Percentiles rank a stretch among this genome's conserved stretches.
These are phyloP conservation scores for Dasypus novemcinctus DNA, from an alignment of 2,113 vertebrate genomes.

Conservation along the genomic window DNA sequence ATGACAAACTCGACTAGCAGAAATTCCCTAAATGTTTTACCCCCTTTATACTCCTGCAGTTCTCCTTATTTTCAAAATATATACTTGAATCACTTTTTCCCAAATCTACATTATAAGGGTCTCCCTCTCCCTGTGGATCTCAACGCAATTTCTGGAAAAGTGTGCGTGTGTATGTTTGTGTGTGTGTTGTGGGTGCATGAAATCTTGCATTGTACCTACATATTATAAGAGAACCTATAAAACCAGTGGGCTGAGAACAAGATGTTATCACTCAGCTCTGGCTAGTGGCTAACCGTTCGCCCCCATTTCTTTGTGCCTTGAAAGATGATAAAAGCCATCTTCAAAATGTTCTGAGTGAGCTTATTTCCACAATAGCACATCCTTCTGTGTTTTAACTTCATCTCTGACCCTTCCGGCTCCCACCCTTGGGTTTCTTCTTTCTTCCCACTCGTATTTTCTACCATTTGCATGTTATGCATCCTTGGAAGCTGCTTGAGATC, in stretches of 20 bases:
- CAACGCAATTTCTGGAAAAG: not conserved
- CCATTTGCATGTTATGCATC: not conserved
- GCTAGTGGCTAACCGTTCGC: not conserved
- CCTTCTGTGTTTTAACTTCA: not conserved
- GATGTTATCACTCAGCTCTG: fast-evolving
- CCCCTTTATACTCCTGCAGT: not conserved
- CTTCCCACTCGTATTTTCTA: not conserved
- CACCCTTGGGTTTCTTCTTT: not conserved
- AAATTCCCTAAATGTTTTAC: not conserved
- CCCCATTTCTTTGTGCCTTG: not conserved
- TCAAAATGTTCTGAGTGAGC: not conserved
- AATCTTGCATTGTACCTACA: fast-evolving
- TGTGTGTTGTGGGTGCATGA: not conserved
- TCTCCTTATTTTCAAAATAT: not conserved
- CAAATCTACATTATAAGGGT: not conserved
- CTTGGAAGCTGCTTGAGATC: not conserved
- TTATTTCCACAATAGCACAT: not conserved
- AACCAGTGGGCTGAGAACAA: not conserved
- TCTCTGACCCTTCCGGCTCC: not conserved
- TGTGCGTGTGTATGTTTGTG: not conserved
- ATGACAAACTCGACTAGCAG: not conserved
- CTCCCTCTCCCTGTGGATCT: not conserved
- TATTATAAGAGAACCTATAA: not conserved
- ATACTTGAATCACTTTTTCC: not conserved
- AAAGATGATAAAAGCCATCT: not conserved